phyloP scores from a whole-genome alignment of 2,888 invertebrate genomes.

The Agriotes lineatus region DNA sequence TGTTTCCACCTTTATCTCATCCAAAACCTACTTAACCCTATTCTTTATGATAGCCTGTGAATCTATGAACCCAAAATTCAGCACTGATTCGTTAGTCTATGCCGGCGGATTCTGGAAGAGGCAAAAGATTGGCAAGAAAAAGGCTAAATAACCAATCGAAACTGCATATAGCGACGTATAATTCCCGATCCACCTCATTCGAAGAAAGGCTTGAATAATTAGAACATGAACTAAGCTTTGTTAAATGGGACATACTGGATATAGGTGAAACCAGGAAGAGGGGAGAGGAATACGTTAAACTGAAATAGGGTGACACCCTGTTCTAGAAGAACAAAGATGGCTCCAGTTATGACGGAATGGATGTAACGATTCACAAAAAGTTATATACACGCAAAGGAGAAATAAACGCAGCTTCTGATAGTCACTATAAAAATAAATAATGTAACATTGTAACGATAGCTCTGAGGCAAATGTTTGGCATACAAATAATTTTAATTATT shows the following conservation, averaged over 20 bases:
- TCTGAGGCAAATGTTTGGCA: too few species aligned
- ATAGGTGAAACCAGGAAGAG: not conserved
- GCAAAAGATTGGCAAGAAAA: not conserved
- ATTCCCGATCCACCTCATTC: not conserved
- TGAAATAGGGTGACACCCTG: not conserved
- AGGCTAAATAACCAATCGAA: not conserved
- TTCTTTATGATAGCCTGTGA: too few species aligned
- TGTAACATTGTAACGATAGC: too few species aligned
- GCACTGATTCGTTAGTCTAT: not conserved
- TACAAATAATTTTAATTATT: too few species aligned
- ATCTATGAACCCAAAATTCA: not conserved
- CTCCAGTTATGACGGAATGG: not conserved
- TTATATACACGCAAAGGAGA: not conserved
- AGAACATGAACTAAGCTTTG: not conserved
- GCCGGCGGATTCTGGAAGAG: not conserved
- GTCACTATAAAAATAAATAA: too few species aligned
- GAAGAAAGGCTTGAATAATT: too few species aligned
- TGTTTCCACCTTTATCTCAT: too few species aligned
- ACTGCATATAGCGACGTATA: constrained; percentile 1
- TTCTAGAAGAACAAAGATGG: not conserved
- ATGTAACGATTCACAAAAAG: not conserved
- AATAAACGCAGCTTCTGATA: too few species aligned
- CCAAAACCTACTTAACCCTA: too few species aligned
- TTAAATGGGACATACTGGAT: not conserved
- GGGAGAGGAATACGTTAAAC: not conserved